These are phyloP conservation scores for Halesus radiatus DNA, from an alignment of 1,140 invertebrate genomes.

Conservation along the genomic window DNA sequence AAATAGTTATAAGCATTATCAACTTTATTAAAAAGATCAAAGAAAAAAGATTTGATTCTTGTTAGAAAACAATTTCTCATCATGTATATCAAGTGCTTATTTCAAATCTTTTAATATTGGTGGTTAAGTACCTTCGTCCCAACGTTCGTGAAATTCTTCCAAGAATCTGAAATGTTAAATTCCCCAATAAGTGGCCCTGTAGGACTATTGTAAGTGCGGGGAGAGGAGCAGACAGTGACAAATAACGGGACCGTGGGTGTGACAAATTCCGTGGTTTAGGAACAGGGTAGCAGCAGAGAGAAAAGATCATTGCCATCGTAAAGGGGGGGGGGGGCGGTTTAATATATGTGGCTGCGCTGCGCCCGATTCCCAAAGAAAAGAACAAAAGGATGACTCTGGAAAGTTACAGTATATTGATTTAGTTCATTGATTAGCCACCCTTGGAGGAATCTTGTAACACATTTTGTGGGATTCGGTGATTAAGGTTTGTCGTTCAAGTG, in stretches of 20 bases:
- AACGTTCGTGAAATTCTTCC: background rate
- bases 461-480: no score
- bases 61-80: no score
- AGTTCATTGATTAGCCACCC: no score
- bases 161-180: slow-evolving; percentile 15
- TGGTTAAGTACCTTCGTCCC: no score
- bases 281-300: background rate
- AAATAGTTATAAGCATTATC: no score
- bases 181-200: slow-evolving; percentile 26
- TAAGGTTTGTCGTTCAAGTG: no score
- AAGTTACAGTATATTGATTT: no score
- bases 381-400: background rate
- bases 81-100: no score
- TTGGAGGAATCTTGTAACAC: no score
- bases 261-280: slow-evolving; percentile 8
- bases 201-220: background rate
- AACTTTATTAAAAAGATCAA: no score
- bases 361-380: background rate
- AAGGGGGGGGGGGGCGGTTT: background rate
- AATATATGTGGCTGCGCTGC: background rate
- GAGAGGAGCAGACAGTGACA: slow-evolving; percentile 9
- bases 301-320: background rate
- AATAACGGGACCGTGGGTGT: background rate
- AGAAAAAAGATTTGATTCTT: no score
- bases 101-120: no score